Evolutionary conservation across 1,140 invertebrate genomes (phyloP).

Genomic region (Polypedilum pembai): DNA sequence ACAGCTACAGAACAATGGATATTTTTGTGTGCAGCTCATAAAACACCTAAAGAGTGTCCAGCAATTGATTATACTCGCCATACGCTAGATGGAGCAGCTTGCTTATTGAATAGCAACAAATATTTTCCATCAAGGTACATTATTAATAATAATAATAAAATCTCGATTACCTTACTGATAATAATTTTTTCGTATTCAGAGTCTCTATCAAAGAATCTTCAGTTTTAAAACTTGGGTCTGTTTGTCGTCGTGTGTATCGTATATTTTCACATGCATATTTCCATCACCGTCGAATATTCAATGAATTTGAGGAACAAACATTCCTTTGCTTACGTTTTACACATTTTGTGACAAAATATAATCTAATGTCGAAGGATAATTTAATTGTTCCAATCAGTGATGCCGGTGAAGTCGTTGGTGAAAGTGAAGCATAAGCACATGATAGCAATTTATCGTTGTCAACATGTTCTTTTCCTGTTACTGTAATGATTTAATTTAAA

Average conservation of each 20-base stretch:
- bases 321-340: conserved; percentile 94
- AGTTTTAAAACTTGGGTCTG: conserved; percentile 94
- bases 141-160: conserved; percentile 8
- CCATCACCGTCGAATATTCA: conserved; percentile 94
- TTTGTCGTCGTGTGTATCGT: conserved; percentile 95
- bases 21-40: conserved; percentile 98
- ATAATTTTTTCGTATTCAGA: conserved; percentile 52
- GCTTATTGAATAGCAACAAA: conserved; percentile 97
- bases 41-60: conserved; percentile 99
- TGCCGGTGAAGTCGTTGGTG: conserved; percentile 51
- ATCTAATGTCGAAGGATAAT: conserved; percentile 96
- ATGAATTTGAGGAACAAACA: conserved; percentile 96
- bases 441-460: neutral
- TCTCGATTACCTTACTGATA: conserved; percentile 30
- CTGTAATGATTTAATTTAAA: neutral
- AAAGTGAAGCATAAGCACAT: conserved; percentile 54
- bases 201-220: conserved; percentile 99
- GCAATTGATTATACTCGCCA: conserved; percentile 99
- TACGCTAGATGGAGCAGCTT: conserved; percentile 98
- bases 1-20: conserved; percentile 99
- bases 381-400: conserved; percentile 87
- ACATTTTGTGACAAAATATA: conserved; percentile 96
- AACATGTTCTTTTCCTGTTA: neutral
- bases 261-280: conserved; percentile 99
- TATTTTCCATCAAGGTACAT: conserved; percentile 96